Evolutionary conservation across 1,140 invertebrate genomes (phyloP), one percentile per base, ranked within the genome.

Genomic region (Mesaphorura yosii): DNA sequence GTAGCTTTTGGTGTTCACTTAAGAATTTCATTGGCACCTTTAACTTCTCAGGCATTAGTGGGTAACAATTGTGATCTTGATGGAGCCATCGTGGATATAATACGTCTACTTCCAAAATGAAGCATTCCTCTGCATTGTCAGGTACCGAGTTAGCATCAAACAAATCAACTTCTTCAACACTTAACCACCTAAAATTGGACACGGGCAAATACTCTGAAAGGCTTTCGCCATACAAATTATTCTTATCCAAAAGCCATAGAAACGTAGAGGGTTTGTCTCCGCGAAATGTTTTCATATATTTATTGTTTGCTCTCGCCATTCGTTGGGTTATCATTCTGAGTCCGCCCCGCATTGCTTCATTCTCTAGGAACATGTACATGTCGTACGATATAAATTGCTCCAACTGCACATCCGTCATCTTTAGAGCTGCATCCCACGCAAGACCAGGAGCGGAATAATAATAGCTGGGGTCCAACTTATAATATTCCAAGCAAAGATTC

Each of bases 401-500:
- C 5, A 61, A 31, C 42, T 58, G 12, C 15, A 55, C 40, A n/a
- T 49, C 26, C 1, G 56, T 45, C 6, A 60, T 47, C 23, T 65
- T 53, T 15, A 69, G 39, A n/a, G 59, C 48, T 34, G 60, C 64
- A 63, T 65, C 61, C 51, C 40, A 67, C 20, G 63, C 40, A 14
- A 69, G 59, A 6, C 63, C 64, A 5, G 61, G 64, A 0, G 57
- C 15, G 10, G 59, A 62, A 45, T 60, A 68, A 56, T 65, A 68
- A 37, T 61, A 55, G 3, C 54, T 49, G 1, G 64, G 63, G 56
- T 68, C 67, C 29, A 63, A 45, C 38, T 39, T 38, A 42, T 56
- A 62, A 38, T 44, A 28, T 48, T 31, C 25, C 1, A 61, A 34
- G 27, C 15, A 12, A 29, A 49, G 17, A 28, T 45, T 29, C 34